Conservation (phyloP, 2,797 vertebrate species). For the Anguilla anguilla region DNA sequence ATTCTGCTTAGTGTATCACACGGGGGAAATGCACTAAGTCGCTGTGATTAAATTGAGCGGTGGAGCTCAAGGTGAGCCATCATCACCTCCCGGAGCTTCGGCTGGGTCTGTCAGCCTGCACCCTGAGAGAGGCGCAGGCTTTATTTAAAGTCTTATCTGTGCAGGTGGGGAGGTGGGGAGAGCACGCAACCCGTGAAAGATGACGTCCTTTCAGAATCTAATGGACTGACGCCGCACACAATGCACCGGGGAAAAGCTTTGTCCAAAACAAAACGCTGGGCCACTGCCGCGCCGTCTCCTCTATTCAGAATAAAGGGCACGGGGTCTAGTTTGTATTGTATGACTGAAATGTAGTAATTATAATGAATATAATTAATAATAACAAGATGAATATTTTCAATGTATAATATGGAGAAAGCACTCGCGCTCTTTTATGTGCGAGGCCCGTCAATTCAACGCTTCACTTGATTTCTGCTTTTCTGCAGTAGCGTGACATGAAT, state of each 20-base stretch:
- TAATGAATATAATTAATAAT: background rate
- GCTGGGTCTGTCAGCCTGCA: background rate
- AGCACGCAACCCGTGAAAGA: background rate
- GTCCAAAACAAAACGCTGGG: constrained; percentile 17
- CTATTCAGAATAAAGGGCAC: constrained; percentile 16
- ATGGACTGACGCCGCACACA: constrained; percentile 26
- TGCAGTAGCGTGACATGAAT: background rate
- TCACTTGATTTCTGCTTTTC: background rate
- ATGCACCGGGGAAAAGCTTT: constrained; percentile 12
- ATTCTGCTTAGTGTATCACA: constrained; percentile 4
- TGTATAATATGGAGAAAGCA: background rate
- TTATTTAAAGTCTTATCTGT: constrained; percentile 36
- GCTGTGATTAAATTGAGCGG: constrained; percentile 24
- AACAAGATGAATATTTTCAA: background rate
- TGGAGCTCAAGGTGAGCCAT: constrained; percentile 29
- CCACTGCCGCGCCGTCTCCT: background rate
- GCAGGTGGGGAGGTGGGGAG: background rate
- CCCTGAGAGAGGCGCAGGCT: background rate
- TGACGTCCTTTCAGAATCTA: constrained; percentile 24
- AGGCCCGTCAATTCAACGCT: background rate
- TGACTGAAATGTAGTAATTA: constrained; percentile 24
- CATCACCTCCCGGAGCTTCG: background rate
- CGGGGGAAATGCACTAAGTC: constrained; percentile 4
- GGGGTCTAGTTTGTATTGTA: background rate
- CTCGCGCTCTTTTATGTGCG: background rate